phyloP scores from a whole-genome alignment of 2,113 vertebrate species.

The Micronycteris hirsuta region DNA sequence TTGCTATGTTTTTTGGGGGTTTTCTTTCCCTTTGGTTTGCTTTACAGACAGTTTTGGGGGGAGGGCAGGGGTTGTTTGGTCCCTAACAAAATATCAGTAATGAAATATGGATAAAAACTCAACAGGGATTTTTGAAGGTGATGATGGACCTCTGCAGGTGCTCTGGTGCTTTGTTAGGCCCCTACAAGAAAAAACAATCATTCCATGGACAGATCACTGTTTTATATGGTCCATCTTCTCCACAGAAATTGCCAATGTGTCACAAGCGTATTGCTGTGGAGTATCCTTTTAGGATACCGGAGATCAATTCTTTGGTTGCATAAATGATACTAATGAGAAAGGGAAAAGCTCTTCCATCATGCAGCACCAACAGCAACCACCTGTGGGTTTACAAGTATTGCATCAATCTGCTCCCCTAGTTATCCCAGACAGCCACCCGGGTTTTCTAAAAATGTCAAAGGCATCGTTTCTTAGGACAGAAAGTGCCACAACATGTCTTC shows the following conservation, averaged over 20 bases:
- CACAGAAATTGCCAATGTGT: background rate
- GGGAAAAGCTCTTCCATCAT: background rate
- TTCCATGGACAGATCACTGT: background rate
- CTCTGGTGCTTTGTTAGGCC: background rate
- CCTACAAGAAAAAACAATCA: background rate
- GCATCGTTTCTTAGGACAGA: constrained; percentile 48
- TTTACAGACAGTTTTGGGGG: background rate
- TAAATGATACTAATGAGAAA: background rate
- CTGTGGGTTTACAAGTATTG: background rate
- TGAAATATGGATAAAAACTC: background rate
- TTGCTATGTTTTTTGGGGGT: background rate
- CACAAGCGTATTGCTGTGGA: background rate
- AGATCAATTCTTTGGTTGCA: background rate
- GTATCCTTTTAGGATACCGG: background rate
- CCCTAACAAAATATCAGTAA: constrained; percentile 4
- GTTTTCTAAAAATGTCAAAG: constrained; percentile 13
- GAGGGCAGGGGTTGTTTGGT: background rate
- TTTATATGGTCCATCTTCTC: background rate
- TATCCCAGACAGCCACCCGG: background rate
- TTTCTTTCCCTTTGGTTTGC: constrained; percentile 8
- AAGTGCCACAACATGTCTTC: constrained; percentile 37
- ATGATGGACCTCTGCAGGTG: background rate
- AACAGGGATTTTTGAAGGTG: background rate
- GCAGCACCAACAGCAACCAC: background rate
- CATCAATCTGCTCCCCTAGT: background rate